Base-by-base conservation (phyloP, 2,797 vertebrate genomes). In the Salarias fasciatus region DNA sequence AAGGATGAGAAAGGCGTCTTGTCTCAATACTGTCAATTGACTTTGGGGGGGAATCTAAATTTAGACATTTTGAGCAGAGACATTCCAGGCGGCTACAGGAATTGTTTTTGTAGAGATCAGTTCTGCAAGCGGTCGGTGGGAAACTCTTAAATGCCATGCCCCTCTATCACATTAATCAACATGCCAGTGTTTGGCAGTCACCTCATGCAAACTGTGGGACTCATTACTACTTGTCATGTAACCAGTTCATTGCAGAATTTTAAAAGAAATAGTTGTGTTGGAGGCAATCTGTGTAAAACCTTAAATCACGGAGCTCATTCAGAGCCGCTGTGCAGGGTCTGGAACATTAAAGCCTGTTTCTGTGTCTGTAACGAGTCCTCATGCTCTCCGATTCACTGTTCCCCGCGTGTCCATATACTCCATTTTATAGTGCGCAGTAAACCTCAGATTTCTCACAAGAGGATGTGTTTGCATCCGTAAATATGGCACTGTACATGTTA, bases 121-220 rank as follows among this genome's bases (percentile, higher is more conserved):
- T 61, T 63, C 50, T 40, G 48, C 54, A 15, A 42, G 18, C 33
- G 44, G 36, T 33, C 33, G 57, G 30, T 45, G 63, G 63, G 43
- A n/a, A 67, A 67, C 77, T 54, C 47, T 71, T 75, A 82, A 86
- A 86, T 80, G 77, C 65, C 84, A 82, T 5, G 13, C 28, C 28
- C 47, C 47, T 31, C 31, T 30, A 9, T 35, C 44, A 63, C 58
- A 77, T 77, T 59, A 60, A 74, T 82, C 66, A 62, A 49, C 11
- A 12, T 44, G 62, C 41, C 37, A 45, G 43, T 59, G 38, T 43
- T 62, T 0, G 8, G 47, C 48, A 50, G 52, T 33, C 49, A 36
- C 41, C 78, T 35, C 48, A 63, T 44, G 15, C 38, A 13, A 67
- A 36, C 18, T 6, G 28, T 46, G 53, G 75, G 60, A 79, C 37